phyloP scores from a whole-genome alignment of 1,140 invertebrate species.

The Melipona quadrifasciata region DNA sequence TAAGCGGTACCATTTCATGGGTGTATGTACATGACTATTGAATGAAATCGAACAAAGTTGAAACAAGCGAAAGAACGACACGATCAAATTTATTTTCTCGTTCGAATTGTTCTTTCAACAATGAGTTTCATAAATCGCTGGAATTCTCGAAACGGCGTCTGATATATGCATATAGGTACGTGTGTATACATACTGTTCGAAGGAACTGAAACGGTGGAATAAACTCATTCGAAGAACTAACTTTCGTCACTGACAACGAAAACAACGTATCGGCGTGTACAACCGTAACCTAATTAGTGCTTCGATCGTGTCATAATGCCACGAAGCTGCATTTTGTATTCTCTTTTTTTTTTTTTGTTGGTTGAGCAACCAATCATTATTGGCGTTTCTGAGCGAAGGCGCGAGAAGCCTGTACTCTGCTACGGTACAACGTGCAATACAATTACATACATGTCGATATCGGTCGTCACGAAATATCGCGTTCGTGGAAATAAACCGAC shows the following conservation, averaged over 20 bases:
- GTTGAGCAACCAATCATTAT: background rate
- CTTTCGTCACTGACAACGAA: background rate
- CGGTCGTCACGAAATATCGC: constrained; percentile 19
- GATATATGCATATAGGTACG: background rate
- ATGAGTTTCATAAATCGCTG: constrained; percentile 12
- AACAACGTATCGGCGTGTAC: background rate
- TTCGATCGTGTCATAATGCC: background rate
- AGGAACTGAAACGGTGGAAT: background rate
- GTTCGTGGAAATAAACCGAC: constrained; percentile 41
- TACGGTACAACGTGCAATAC: background rate
- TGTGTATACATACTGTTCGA: background rate
- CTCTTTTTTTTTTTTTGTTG: background rate
- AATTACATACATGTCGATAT: constrained; percentile 5
- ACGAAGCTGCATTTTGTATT: background rate
- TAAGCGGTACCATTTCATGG: no score
- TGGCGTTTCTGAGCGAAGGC: background rate
- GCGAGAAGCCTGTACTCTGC: no score
- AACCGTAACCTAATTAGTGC: background rate
- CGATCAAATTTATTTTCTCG: background rate
- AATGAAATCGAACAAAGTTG: background rate
- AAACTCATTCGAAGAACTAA: background rate
- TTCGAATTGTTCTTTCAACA: background rate
- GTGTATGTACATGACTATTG: no score
- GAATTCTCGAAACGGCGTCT: background rate
- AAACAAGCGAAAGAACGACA: background rate